These are phyloP conservation scores for Polymixis lichenea DNA, from an alignment of 2,888 invertebrate genomes.

Conservation along the genomic window DNA sequence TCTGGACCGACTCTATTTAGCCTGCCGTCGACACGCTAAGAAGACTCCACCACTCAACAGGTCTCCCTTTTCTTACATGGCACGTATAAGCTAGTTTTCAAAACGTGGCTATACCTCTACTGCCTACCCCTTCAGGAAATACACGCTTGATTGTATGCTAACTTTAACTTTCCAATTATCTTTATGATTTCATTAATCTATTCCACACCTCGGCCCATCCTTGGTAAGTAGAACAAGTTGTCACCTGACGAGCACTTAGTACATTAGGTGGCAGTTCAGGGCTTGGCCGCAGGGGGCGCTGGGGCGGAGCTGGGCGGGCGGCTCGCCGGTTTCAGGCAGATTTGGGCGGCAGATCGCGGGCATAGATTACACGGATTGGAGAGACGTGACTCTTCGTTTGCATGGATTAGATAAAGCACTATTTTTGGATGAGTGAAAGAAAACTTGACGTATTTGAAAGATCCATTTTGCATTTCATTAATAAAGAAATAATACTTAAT, in stretches of 20 bases:
- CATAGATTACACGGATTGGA: conserved; percentile 70
- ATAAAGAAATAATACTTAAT: no score
- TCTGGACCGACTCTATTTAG: background rate
- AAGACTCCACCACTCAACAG: background rate
- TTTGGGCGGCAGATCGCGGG: conserved; percentile 77
- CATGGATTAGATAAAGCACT: background rate
- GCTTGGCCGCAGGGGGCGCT: conserved; percentile 58
- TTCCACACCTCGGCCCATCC: conserved; percentile 17
- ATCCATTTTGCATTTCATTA: background rate
- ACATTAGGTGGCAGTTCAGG: conserved; percentile 52
- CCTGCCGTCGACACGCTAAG: background rate
- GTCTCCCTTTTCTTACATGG: no score
- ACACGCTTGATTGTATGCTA: no score
- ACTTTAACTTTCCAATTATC: background rate
- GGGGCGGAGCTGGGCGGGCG: conserved; percentile 74
- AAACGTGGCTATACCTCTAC: no score
- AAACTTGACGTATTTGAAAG: background rate
- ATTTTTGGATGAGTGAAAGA: background rate
- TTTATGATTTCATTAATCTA: background rate
- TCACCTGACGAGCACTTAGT: conserved; percentile 54
- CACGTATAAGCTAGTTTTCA: background rate
- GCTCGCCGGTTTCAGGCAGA: conserved; percentile 78
- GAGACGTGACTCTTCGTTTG: background rate
- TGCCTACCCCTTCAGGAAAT: background rate
- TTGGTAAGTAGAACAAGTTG: conserved; percentile 36